Conservation (phyloP, 2,113 vertebrate species). For the Columba livia region DNA sequence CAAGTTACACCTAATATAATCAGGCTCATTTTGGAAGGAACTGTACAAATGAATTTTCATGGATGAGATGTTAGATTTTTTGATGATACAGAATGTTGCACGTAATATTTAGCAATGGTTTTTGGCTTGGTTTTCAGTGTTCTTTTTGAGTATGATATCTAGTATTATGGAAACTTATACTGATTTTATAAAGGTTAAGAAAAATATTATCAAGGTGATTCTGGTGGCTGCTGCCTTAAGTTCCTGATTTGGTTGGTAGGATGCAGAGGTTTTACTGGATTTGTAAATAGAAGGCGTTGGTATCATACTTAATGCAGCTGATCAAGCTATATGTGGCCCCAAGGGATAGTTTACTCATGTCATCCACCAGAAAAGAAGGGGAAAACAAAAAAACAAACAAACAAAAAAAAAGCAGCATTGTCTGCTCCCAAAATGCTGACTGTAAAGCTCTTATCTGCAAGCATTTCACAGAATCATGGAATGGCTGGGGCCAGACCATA, state of each 20-base stretch:
- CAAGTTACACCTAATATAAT: not conserved
- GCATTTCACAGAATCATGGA: not conserved
- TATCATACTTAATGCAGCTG: not conserved
- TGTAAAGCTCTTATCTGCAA: not conserved
- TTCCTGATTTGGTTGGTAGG: not conserved
- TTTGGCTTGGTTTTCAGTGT: not conserved
- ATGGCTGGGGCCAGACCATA: too few relatives aligned
- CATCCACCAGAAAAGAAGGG: too few relatives aligned
- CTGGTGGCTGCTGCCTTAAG: not conserved
- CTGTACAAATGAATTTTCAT: not conserved
- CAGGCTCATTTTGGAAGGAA: not conserved
- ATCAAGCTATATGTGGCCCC: fast-evolving
- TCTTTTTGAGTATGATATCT: not conserved
- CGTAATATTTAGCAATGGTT: not conserved
- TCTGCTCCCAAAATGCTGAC: not conserved
- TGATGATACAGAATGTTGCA: not conserved
- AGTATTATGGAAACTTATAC: not conserved
- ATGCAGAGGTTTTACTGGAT: not conserved
- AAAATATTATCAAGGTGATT: not conserved
- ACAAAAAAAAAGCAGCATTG: not conserved
- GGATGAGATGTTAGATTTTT: not conserved
- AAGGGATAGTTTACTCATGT: not conserved
- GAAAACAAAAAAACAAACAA: not conserved
- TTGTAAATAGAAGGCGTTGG: not conserved
- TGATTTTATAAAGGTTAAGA: not conserved